Conservation (phyloP, 2,888 invertebrate species). For the Torymus tubicola region DNA sequence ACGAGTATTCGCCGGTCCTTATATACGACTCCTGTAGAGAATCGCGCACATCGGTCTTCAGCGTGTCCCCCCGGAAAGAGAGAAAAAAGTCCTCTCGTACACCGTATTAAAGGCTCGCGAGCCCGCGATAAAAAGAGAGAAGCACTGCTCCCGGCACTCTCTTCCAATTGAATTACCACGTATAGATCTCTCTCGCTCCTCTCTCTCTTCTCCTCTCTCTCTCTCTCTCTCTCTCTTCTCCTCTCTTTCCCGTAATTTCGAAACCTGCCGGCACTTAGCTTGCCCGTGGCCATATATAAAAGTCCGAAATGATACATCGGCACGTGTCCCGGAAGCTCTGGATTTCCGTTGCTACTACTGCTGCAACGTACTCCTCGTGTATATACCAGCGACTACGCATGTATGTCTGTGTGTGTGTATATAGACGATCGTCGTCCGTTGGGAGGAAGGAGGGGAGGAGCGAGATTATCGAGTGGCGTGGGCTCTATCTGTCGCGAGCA, state of each 20-base stretch:
- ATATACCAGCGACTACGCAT: background rate
- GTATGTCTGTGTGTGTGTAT: background rate
- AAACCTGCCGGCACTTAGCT: background rate
- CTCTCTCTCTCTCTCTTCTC: background rate
- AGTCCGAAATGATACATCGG: conserved; percentile 43
- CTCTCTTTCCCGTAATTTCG: background rate
- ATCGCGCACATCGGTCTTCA: conserved; percentile 4
- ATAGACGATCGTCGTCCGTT: background rate
- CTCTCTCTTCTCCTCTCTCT: too few relatives aligned
- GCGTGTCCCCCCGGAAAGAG: background rate
- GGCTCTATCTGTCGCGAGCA: conserved; percentile 41
- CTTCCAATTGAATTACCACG: conserved; percentile 37
- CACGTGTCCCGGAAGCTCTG: conserved; percentile 12
- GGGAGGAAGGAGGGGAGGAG: background rate
- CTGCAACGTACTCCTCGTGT: background rate
- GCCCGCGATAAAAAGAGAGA: conserved; percentile 11
- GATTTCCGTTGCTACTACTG: conserved; percentile 37
- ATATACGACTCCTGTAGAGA: too few relatives aligned
- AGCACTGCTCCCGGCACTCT: background rate
- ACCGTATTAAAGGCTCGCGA: conserved; percentile 16
- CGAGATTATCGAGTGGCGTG: conserved; percentile 38
- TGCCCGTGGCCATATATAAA: background rate
- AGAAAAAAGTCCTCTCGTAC: conserved; percentile 1
- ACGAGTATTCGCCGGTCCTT: background rate
- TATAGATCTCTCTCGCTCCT: conserved; percentile 51